Percentiles rank a stretch among this genome's conserved stretches.
phyloP scores from a whole-genome alignment of 1,140 invertebrate species.

The Heliconius hewitsoni region DNA sequence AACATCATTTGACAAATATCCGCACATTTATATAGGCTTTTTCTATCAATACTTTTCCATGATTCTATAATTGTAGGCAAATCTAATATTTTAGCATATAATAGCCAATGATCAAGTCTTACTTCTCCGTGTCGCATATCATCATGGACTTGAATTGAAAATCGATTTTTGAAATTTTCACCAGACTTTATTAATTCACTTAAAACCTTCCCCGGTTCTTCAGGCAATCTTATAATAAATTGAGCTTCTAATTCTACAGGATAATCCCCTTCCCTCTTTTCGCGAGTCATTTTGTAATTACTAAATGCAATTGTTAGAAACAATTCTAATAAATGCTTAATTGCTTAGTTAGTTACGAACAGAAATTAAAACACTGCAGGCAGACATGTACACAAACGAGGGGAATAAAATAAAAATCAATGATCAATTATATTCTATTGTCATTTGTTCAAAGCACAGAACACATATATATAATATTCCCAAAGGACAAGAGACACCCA shows the following conservation, averaged over 20 bases:
- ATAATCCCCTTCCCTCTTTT: constrained; percentile 67
- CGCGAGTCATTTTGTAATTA: constrained; percentile 55
- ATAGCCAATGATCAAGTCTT: constrained; percentile 92
- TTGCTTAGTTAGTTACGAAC: too few relatives aligned
- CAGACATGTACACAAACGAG: too few relatives aligned
- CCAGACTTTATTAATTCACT: constrained; percentile 89
- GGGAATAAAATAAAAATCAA: too few relatives aligned
- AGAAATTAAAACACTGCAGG: too few relatives aligned
- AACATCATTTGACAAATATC: constrained; percentile 96
- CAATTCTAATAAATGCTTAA: too few relatives aligned
- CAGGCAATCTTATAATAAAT: constrained; percentile 92
- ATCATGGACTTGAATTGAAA: constrained; percentile 93
- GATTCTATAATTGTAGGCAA: constrained; percentile 96
- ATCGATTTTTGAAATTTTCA: constrained; percentile 92
- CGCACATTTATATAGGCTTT: constrained; percentile 98
- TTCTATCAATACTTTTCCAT: constrained; percentile 96
- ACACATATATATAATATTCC: too few relatives aligned
- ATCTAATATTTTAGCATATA: constrained; percentile 95
- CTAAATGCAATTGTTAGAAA: too few relatives aligned
- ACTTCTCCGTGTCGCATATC: constrained; percentile 95
- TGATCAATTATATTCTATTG: too few relatives aligned
- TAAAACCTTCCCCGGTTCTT: constrained; percentile 89
- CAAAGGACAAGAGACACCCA: too few relatives aligned
- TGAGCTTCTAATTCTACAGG: constrained; percentile 93
- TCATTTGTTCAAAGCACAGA: too few relatives aligned